These are phyloP conservation scores for Idaea aversata DNA, from an alignment of 2,888 invertebrate genomes.

Conservation along the genomic window DNA sequence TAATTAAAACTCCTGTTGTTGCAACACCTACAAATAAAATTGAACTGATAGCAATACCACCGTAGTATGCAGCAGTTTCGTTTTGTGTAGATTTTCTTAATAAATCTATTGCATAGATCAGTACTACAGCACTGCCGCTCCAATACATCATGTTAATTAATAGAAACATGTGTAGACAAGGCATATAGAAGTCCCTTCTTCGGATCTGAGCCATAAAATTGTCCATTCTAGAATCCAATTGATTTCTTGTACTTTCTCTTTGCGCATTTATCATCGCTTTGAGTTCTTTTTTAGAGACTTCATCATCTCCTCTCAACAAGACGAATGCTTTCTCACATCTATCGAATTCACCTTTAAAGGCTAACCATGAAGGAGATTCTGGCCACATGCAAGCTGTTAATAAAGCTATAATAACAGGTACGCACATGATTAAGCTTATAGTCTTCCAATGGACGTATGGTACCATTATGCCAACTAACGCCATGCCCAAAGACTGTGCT, in stretches of 20 bases:
- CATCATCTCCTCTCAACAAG: slow-evolving; percentile 26
- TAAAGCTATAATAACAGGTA: slow-evolving; percentile 19
- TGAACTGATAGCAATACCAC: slow-evolving; percentile 13
- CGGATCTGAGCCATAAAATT: slow-evolving; percentile 12
- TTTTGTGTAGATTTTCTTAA: slow-evolving; percentile 21
- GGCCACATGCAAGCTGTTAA: slow-evolving; percentile 24
- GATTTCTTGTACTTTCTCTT: slow-evolving; percentile 11
- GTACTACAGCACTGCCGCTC: slow-evolving; percentile 25
- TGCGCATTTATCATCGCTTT: slow-evolving; percentile 21
- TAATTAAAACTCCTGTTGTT: slow-evolving; percentile 16
- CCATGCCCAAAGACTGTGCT: slow-evolving; percentile 10
- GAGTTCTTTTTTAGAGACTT: slow-evolving; percentile 23
- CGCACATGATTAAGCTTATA: slow-evolving; percentile 20
- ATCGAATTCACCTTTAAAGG: slow-evolving; percentile 27
- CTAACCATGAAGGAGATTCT: slow-evolving; percentile 31
- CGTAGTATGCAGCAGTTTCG: slow-evolving; percentile 19
- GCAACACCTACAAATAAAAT: slow-evolving; percentile 18
- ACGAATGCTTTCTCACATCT: slow-evolving; percentile 26
- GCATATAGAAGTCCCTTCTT: slow-evolving; percentile 29
- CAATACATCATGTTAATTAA: slow-evolving; percentile 27
- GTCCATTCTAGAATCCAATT: slow-evolving; percentile 1
- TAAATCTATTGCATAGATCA: slow-evolving; percentile 27
- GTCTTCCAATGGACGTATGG: slow-evolving; percentile 23
- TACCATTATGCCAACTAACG: slow-evolving; percentile 13
- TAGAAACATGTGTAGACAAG: slow-evolving; percentile 25